Evolutionary conservation across 2,113 vertebrate genomes (phyloP).

Genomic region (Lota lota): DNA sequence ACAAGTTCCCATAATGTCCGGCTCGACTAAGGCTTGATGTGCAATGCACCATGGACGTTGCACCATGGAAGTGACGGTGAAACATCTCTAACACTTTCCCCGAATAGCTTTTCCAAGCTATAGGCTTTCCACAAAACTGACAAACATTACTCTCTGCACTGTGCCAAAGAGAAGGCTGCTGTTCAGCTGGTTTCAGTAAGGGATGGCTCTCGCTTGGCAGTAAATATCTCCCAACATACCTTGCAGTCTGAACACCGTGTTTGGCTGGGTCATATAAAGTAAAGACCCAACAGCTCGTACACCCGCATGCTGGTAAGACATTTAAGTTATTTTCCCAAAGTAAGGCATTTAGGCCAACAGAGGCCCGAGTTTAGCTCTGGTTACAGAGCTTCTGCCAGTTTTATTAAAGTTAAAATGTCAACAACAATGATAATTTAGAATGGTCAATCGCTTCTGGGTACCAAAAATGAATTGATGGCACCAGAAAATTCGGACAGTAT

Average conservation of each 20-base stretch:
- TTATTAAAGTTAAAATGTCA: no score
- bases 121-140: not conserved
- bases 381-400: slow-evolving; percentile 10
- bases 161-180: not conserved
- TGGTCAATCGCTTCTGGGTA: no score
- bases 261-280: slow-evolving; percentile 15
- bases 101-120: slow-evolving; percentile 8
- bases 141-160: not conserved
- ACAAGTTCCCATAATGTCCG: no score
- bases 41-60: no score
- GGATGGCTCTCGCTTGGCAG: slow-evolving; percentile 9
- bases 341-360: slow-evolving; percentile 22
- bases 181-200: slow-evolving; percentile 2
- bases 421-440: no score
- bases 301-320: slow-evolving; percentile 16
- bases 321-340: slow-evolving; percentile 17
- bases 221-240: slow-evolving; percentile 27
- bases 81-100: not conserved
- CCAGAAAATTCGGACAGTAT: no score
- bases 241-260: slow-evolving; percentile 15
- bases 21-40: no score
- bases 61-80: no score
- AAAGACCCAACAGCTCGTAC: slow-evolving; percentile 2
- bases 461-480: no score
- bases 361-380: slow-evolving; percentile 20